Evolutionary conservation across 2,113 vertebrate species (phyloP), one percentile per base, ranked within the genome.

Genomic region (Athene noctua): DNA sequence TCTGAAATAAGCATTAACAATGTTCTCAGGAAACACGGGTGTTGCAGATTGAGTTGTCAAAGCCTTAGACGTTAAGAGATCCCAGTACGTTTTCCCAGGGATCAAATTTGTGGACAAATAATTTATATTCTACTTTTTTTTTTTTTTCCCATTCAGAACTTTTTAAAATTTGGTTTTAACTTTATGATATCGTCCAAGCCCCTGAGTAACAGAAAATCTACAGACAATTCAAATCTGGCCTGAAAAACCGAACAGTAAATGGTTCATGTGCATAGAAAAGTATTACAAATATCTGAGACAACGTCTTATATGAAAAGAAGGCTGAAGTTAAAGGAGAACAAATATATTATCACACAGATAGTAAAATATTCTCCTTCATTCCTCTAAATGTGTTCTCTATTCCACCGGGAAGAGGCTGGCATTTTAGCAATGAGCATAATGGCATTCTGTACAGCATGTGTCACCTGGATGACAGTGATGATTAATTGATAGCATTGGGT

Each of bases 21-120:
- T 21, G 5, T 47, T 58, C 26, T 49, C 27, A 61, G 46, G 15
- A 74, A 84, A 70, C 20, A 20, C 2, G 2, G 0, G 0, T 46
- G 7, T 55, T 85, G 9, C 15, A 83, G 44, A 65, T 36, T 63
- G 52, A 71, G 2, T 26, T 88, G 26, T 73, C 75, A 80, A 73
- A 34, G 20, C 67, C 4, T 15, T 90, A 42, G 16, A 74, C 27
- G 34, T 86, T 68, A 51, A 65, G 51, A 73, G 19, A 68, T 40
- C 62, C 11, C 40, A 54, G 7, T 13, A 47, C 4, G 26, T 83
- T 86, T 90, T 92, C 23, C 13, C 25, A 71, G 10, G 42, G 46
- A 52, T 73, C 34, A 91, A 21, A 61, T 71, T 49, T 54, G 4
- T 66, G 29, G 21, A 40, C 4, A 62, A 4, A 74, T 87, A 14